Evolutionary conservation across 2,888 invertebrate genomes (phyloP), one percentile per base, ranked within the genome.

Genomic region (Drosophila kanekoi): DNA sequence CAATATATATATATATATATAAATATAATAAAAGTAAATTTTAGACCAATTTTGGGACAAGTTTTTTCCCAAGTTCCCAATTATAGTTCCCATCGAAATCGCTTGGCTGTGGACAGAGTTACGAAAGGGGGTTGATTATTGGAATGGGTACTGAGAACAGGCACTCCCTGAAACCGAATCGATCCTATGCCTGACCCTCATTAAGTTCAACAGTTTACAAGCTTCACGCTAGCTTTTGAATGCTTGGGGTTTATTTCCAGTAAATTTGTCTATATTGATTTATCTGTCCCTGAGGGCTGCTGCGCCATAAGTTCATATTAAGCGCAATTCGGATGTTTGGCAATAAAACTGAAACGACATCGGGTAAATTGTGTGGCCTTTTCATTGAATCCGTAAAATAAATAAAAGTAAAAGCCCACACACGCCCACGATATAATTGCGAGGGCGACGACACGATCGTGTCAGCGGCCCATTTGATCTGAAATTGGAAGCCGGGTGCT

Each of bases 401-500:
- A 70, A 86, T 48, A 79, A 65, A 66, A 57, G 63, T 47, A 79
- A 66, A 37, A 64, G 32, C 44, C 66, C 84, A 77, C 84, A 57
- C 41, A 77, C 78, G 70, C 82, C 82, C 70, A 82, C 78, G 48
- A 66, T 54, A 56, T 44, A 52, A 64, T 70, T 59, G 71, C 71
- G 79, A 60, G 54, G 82, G 61, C 57, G 68, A 60, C 67, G 81
- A 79, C 70, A 79, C 61, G 87, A 87, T 89, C 86, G 88, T 86
- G 88, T 89, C 88, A 85, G 83, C 89, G 86, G 89, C 45, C 35
- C 61, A 83, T 89, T 89, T 83, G 89, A 83, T 85, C 88, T 77
- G 45, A 45, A 18, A 38, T 67, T 60, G 53, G 37, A 38, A 51
- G 49, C 51, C 37, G 49, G 3, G 18, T 37, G 37, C 35, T 52